These are phyloP conservation scores for Ostrea denselamellosa DNA, from an alignment of 1,140 invertebrate species.

Conservation along the genomic window DNA sequence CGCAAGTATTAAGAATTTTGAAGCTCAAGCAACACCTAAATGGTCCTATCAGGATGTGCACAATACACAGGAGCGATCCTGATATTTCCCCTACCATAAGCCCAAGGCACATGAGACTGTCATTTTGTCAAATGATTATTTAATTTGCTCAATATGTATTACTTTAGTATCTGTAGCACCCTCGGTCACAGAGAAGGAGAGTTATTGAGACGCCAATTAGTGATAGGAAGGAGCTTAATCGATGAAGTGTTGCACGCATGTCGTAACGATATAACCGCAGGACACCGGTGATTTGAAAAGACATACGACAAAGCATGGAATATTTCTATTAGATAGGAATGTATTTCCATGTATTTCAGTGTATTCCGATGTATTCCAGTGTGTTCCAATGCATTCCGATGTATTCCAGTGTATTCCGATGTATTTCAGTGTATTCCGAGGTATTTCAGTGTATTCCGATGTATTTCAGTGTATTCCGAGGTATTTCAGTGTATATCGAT, in stretches of 20 bases:
- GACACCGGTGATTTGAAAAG: conserved; percentile 43
- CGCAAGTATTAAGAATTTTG: too few species aligned
- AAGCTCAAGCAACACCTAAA: not conserved
- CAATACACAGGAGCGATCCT: conserved; percentile 41
- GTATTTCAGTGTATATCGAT: too few species aligned
- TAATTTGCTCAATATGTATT: not conserved
- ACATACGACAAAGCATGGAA: conserved; percentile 42
- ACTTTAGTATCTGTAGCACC: not conserved
- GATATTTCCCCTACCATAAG: conserved; percentile 1
- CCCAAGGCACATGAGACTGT: not conserved
- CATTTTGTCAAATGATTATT: not conserved
- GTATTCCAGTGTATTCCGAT: too few species aligned
- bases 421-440: too few species aligned
- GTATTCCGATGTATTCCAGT: too few species aligned
- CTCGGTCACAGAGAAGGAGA: not conserved
- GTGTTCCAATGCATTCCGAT: too few species aligned
- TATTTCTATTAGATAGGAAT: conserved; percentile 51
- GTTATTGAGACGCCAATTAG: not conserved
- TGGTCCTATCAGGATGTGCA: not conserved
- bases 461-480: too few species aligned
- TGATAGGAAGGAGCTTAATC: not conserved
- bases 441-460: too few species aligned
- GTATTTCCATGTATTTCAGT: too few species aligned
- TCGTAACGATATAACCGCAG: conserved; percentile 49
- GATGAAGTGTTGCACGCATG: conserved; percentile 11